Evolutionary conservation across 2,113 vertebrate species (phyloP), one percentile per base, ranked within the genome.

Genomic region (Burhinus bistriatus): DNA sequence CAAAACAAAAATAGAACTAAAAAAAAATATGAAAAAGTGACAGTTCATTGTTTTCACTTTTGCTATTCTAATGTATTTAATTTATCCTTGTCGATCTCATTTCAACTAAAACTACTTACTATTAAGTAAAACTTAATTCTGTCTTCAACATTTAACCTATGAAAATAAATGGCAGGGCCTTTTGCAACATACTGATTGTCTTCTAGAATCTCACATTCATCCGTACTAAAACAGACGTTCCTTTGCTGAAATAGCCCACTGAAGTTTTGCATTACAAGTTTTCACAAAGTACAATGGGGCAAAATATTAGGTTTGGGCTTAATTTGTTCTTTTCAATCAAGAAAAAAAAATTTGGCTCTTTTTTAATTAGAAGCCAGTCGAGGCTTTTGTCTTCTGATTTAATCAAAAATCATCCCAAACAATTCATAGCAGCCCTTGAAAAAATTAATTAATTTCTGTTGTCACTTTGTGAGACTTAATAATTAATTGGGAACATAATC

Each of bases 201-300:
- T 38, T 57, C 12, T 26, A 14, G 10, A 76, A 57, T 57, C 23
- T 79, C 57, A 64, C 16, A 32, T 69, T 61, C 25, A 57, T 30
- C 13, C 2, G 1, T 18, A 4, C 4, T 42, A 38, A 45, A 75
- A 91, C 42, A 78, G 5, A 42, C 1, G 2, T 2, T 76, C 25
- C 6, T 84, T 75, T 76, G 11, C 19, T 87, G 27, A 82, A 82
- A 79, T 1, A 72, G 6, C 2, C 11, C 34, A 9, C 9, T 40
- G 40, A 68, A 1, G 0, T 30, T 59, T 76, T 68, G 2, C 6
- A 15, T 52, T 5, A 44, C 4, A 57, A 21, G 2, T 16, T 77
- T 68, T 84, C 30, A 59, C 5, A 8, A 57, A 79, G 38, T 36
- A 66, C 8, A 54, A 3, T 18, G 8, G 11, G 3, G 18, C 10